phyloP scores from a whole-genome alignment of 2,113 vertebrate genomes.

The Microtus montanus region DNA sequence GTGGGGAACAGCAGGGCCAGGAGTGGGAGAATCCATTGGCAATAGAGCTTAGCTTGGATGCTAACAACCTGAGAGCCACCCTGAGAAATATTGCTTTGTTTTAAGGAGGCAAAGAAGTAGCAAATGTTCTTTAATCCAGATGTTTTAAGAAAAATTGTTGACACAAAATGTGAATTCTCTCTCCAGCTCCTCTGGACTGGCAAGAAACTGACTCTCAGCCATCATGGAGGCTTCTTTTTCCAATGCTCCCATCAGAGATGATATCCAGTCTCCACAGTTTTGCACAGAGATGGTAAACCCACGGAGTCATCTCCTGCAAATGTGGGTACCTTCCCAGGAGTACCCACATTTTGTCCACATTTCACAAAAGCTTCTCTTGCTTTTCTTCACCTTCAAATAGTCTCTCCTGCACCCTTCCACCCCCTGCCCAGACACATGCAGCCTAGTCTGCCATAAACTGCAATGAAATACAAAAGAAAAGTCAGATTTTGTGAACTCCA shows the following conservation, averaged over 20 bases:
- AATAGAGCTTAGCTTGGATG: not conserved
- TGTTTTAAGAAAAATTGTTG: not conserved
- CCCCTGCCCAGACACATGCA: not conserved
- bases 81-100: not conserved
- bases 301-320: not conserved
- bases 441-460: not conserved
- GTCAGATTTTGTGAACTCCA: not conserved
- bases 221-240: not conserved
- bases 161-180: not conserved
- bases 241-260: not conserved
- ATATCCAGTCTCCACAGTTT: not conserved
- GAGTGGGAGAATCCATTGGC: not conserved
- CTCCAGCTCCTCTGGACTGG: not conserved
- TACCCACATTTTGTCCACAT: not conserved
- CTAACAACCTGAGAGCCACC: not conserved
- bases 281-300: not conserved
- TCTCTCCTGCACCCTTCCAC: not conserved
- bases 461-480: not conserved
- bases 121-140: not conserved
- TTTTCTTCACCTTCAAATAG: too few species aligned
- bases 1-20: fast-evolving
- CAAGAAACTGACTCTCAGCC: not conserved
- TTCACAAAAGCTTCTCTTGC: not conserved
- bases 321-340: not conserved
- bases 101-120: not conserved